Base-by-base conservation (phyloP, 2,797 vertebrate species). In the Amphiprion clarkii region DNA sequence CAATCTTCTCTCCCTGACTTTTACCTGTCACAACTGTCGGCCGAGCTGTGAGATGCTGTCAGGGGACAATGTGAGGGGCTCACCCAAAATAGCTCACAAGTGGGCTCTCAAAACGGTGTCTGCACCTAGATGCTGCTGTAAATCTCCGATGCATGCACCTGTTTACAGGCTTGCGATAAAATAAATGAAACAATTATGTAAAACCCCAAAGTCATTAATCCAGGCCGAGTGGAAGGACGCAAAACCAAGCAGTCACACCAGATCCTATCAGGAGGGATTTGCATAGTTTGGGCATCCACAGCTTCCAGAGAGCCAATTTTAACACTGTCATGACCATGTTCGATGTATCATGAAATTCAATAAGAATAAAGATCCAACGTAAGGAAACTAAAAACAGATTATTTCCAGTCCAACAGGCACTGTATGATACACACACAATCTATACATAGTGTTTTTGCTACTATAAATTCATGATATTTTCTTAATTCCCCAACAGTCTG, bases 1-100 rank as follows among this genome's bases (percentile, higher is more conserved):
- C 63, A 61, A 56, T 63, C 49, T 51, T 74, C 67, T 59, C 17
- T 78, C 17, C 36, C 40, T 81, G 80, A 87, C 81, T 84, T 86
- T 88, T 82, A 78, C 62, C 81, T 77, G 74, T 51, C 78, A 72
- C 19, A 25, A 66, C 73, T 78, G 78, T 36, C 27, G 67, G 65
- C 75, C 27, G 63, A 69, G 71, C 76, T 78, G 76, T 69, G 65
- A 89, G 66, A 65, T 39, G 63, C 60, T 70, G 55, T 62, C 53
- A 14, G 66, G 29, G 31, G 59, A 33, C 79, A 81, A 87, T 42
- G 60, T 33, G 62, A 80, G 58, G 66, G 36, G 59, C 29, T 72
- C 25, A 54, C 48, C 44, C 52, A 70, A 63, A 76, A 67, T 42
- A 73, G 31, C 77, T 81, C 68, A 19, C 33, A 27, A 19, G 57